Evolutionary conservation across 2,888 invertebrate species (phyloP).

Genomic region (Chaetoderma sp.): DNA sequence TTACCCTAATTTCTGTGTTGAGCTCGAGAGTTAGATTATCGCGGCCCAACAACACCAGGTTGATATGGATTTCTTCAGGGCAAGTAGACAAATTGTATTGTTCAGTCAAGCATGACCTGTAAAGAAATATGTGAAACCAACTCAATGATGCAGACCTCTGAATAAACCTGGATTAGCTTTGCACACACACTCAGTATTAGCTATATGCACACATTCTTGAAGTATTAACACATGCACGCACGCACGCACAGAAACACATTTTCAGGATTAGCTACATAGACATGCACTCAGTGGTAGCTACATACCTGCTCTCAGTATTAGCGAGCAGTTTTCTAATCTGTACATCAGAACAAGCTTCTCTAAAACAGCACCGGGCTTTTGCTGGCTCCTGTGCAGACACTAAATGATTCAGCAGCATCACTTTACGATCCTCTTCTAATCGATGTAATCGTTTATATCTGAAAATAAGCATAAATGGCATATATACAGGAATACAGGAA

Average conservation of each 20-base stretch:
- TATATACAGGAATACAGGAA: not conserved
- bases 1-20: slow-evolving; percentile 82
- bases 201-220: too few species aligned
- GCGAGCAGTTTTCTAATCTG: slow-evolving; percentile 80
- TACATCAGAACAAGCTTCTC: slow-evolving; percentile 59
- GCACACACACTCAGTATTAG: too few species aligned
- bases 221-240: too few species aligned
- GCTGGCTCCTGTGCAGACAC: slow-evolving; percentile 96
- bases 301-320: slow-evolving; percentile 77
- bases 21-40: slow-evolving; percentile 89
- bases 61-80: slow-evolving; percentile 81
- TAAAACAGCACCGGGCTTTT: slow-evolving; percentile 87
- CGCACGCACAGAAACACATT: too few species aligned
- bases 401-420: slow-evolving; percentile 93
- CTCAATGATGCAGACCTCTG: not conserved
- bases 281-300: slow-evolving; percentile 14
- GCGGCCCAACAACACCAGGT: slow-evolving; percentile 88
- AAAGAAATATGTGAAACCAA: not conserved
- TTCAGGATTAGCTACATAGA: too few species aligned
- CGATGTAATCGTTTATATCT: slow-evolving; percentile 94
- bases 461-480: slow-evolving; percentile 22
- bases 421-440: slow-evolving; percentile 92
- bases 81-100: slow-evolving; percentile 77
- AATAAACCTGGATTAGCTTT: too few species aligned
- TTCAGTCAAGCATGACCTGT: not conserved